Percentiles rank a stretch among this genome's conserved stretches.
Conservation (phyloP, 2,113 vertebrate species). For the Pimephales promelas region DNA sequence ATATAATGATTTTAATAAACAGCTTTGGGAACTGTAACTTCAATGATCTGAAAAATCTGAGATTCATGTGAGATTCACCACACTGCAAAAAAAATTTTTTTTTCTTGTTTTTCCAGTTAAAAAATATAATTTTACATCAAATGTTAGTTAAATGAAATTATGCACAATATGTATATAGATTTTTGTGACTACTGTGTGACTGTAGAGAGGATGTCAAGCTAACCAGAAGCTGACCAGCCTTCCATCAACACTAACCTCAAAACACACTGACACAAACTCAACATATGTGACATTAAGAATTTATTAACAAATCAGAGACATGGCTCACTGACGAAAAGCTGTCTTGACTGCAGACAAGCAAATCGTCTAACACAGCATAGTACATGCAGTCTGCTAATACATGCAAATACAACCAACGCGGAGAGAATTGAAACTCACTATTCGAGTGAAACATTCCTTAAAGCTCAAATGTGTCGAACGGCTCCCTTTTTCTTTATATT, state of each 20-base stretch:
- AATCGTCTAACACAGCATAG: not conserved
- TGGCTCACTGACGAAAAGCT: not conserved
- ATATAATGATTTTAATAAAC: not conserved
- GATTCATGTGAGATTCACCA: not conserved
- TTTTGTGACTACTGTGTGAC: not conserved
- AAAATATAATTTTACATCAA: not conserved
- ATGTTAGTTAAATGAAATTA: too few relatives aligned
- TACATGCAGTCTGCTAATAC: slow-evolving; percentile 16
- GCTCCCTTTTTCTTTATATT: slow-evolving; percentile 55
- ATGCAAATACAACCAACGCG: slow-evolving; percentile 34
- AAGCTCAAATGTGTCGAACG: slow-evolving; percentile 47
- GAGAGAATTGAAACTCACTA: slow-evolving; percentile 18
- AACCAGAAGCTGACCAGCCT: slow-evolving; percentile 21
- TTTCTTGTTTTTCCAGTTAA: not conserved
- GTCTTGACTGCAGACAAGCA: not conserved
- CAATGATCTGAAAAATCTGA: not conserved
- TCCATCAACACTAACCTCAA: slow-evolving; percentile 26
- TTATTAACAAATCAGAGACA: slow-evolving; percentile 24
- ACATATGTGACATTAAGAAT: slow-evolving; percentile 33
- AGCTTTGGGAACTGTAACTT: not conserved
- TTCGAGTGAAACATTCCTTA: slow-evolving; percentile 24
- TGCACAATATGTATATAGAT: not conserved
- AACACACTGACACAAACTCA: slow-evolving; percentile 18
- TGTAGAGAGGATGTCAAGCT: slow-evolving; percentile 19
- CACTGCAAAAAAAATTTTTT: not conserved